Evolutionary conservation across 2,888 invertebrate genomes (phyloP).

Genomic region (Drosophila cognata): DNA sequence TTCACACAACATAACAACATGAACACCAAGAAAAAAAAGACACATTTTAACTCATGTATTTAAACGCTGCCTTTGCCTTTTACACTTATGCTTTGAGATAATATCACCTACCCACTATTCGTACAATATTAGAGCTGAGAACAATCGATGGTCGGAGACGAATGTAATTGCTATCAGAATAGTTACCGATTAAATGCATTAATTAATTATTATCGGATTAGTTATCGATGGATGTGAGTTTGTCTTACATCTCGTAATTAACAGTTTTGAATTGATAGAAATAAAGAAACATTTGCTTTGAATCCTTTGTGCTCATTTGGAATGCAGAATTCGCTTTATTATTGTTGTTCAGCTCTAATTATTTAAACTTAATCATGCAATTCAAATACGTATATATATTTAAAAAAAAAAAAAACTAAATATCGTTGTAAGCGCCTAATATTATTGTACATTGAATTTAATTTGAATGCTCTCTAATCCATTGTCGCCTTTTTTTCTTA

Average conservation of each 20-base stretch:
- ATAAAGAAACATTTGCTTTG: not conserved
- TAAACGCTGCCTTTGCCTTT: slow-evolving; percentile 73
- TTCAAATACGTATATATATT: not conserved
- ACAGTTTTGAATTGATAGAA: not conserved
- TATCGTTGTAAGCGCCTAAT: not conserved
- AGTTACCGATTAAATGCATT: not conserved
- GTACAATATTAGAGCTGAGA: slow-evolving; percentile 21
- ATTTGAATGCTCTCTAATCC: slow-evolving; percentile 49
- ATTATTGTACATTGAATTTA: not conserved
- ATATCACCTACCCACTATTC: not conserved
- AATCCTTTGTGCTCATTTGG: not conserved
- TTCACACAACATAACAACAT: slow-evolving; percentile 12
- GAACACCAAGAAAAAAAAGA: slow-evolving; percentile 13
- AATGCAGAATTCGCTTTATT: not conserved
- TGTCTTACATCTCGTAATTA: not conserved
- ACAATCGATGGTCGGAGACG: not conserved
- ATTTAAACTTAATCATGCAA: not conserved
- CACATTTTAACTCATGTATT: slow-evolving; percentile 17
- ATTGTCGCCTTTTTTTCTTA: slow-evolving; percentile 46
- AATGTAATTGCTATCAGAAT: not conserved
- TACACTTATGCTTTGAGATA: slow-evolving; percentile 49
- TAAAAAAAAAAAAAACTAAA: not conserved
- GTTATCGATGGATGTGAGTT: not conserved
- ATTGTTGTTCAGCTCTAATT: not conserved
- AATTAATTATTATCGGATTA: not conserved